These are phyloP conservation scores for Periophthalmus modestus DNA, from an alignment of 2,113 vertebrate genomes.

Conservation along the genomic window DNA sequence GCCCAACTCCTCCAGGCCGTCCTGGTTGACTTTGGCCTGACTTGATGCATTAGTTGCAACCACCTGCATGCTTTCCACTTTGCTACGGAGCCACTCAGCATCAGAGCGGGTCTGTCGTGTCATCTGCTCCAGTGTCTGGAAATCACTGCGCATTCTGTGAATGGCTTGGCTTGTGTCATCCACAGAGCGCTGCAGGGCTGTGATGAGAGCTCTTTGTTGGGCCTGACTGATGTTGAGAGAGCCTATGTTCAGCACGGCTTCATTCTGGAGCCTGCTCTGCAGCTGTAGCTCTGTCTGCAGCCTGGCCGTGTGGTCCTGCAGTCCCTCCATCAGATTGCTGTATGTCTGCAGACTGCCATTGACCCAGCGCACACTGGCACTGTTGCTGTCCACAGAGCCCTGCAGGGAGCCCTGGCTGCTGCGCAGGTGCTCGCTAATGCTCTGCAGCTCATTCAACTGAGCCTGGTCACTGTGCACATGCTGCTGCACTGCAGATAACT, in stretches of 20 bases:
- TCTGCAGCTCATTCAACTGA: slow-evolving; percentile 86
- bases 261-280: slow-evolving; percentile 84
- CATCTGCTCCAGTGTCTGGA: slow-evolving; percentile 87
- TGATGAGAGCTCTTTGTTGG: slow-evolving; percentile 86
- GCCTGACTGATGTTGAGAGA: slow-evolving; percentile 90
- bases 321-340: slow-evolving; percentile 80
- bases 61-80: slow-evolving; percentile 85
- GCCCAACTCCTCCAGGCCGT: slow-evolving; percentile 89
- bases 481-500: slow-evolving; percentile 86
- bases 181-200: slow-evolving; percentile 84
- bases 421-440: slow-evolving; percentile 81
- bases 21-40: slow-evolving; percentile 87
- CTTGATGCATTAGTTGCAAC: slow-evolving; percentile 85
- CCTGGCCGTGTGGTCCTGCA: slow-evolving; percentile 84
- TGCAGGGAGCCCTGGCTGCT: slow-evolving; percentile 86
- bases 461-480: slow-evolving; percentile 87
- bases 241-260: slow-evolving; percentile 84
- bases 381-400: slow-evolving; percentile 84
- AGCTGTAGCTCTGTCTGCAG: slow-evolving; percentile 86
- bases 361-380: slow-evolving; percentile 82
- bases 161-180: slow-evolving; percentile 87
- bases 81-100: slow-evolving; percentile 87
- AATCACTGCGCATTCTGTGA: slow-evolving; percentile 87
- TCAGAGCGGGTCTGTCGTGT: slow-evolving; percentile 86
- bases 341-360: slow-evolving; percentile 90